These are phyloP conservation scores for Heliconius hortense DNA, from an alignment of 2,888 invertebrate species.

Conservation along the genomic window DNA sequence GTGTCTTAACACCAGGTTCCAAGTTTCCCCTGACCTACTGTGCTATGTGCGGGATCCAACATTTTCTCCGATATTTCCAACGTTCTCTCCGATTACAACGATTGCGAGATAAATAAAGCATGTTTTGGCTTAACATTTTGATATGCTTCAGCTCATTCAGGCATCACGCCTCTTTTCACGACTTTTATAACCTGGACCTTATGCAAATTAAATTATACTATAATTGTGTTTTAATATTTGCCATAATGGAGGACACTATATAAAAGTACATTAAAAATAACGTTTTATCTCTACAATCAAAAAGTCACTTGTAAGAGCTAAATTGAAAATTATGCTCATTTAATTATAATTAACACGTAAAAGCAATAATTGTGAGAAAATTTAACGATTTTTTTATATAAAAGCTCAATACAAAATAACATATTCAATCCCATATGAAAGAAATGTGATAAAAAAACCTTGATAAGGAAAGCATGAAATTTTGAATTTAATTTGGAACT, in stretches of 20 bases:
- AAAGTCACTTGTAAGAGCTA: neutral
- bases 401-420: constrained; percentile 6
- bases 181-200: neutral
- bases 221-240: neutral
- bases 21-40: accelerated
- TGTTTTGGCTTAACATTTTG: too few relatives aligned
- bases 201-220: constrained; percentile 8
- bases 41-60: too few relatives aligned
- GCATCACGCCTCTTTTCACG: neutral
- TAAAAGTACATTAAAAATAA: neutral
- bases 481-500: neutral
- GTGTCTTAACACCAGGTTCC: too few relatives aligned
- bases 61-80: too few relatives aligned
- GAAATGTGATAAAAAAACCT: neutral
- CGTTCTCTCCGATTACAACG: too few relatives aligned
- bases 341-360: constrained; percentile 14
- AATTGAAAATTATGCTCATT: neutral
- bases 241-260: neutral
- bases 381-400: constrained; percentile 8
- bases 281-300: constrained; percentile 5
- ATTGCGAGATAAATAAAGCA: too few relatives aligned
- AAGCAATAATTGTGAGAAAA: neutral
- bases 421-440: neutral
- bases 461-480: constrained; percentile 6
- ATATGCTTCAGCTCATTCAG: neutral